phyloP scores from a whole-genome alignment of 2,797 vertebrate genomes.

The Neosalanx taihuensis region DNA sequence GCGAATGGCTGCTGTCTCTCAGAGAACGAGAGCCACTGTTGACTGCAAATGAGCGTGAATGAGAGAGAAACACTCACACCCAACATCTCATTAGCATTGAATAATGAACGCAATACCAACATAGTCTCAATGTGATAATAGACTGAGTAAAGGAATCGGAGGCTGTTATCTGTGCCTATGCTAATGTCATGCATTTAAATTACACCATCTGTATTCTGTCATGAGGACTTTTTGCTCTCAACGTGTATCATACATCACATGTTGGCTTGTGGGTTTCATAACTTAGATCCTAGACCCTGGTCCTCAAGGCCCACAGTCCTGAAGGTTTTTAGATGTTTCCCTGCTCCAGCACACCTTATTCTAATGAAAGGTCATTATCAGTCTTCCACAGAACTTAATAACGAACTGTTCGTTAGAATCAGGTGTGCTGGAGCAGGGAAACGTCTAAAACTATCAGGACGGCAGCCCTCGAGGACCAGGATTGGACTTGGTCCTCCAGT shows the following conservation, averaged over 20 bases:
- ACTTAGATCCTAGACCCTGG: too few relatives aligned
- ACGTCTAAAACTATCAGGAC: too few relatives aligned
- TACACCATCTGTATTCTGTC: constrained; percentile 36
- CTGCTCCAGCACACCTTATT: too few relatives aligned
- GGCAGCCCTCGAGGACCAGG: too few relatives aligned
- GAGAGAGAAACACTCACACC: constrained; percentile 7
- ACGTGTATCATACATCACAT: constrained; percentile 19
- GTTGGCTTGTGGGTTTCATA: constrained; percentile 1
- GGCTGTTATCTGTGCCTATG: constrained; percentile 32
- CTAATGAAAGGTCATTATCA: too few relatives aligned
- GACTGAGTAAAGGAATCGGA: constrained; percentile 47
- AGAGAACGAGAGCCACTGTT: constrained; percentile 22
- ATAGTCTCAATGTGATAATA: constrained; percentile 52
- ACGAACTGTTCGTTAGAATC: too few relatives aligned
- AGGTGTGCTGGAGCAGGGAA: too few relatives aligned
- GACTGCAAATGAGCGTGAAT: constrained; percentile 26
- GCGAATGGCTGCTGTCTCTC: constrained; percentile 25
- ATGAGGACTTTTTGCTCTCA: constrained; percentile 30
- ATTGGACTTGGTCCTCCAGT: too few relatives aligned
- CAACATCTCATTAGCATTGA: constrained; percentile 47
- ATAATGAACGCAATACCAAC: constrained; percentile 60
- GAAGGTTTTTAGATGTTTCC: too few relatives aligned
- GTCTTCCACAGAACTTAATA: too few relatives aligned
- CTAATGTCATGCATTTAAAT: constrained; percentile 42
- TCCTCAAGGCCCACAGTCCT: too few relatives aligned